These are phyloP conservation scores for Diaphora mendica DNA, from an alignment of 2,888 invertebrate species.

Conservation along the genomic window DNA sequence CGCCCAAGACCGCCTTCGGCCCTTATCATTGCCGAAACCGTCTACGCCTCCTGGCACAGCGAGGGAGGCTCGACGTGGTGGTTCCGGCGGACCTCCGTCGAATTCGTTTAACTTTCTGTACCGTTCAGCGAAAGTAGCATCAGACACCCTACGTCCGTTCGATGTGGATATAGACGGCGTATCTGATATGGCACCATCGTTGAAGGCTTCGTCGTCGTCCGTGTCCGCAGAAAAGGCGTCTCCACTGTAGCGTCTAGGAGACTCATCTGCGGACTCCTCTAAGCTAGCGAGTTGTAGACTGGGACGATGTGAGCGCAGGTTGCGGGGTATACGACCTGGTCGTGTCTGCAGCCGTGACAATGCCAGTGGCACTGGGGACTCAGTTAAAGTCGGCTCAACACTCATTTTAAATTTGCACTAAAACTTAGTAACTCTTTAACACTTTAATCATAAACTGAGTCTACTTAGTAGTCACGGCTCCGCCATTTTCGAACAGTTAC, in stretches of 20 bases:
- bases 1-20: slow-evolving; percentile 89
- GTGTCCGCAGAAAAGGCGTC: slow-evolving; percentile 72
- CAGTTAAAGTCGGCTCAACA: slow-evolving; percentile 80
- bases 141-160: slow-evolving; percentile 81
- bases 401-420: slow-evolving; percentile 71
- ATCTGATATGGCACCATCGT: slow-evolving; percentile 64
- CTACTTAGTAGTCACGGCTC: slow-evolving; percentile 65
- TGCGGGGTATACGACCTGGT: slow-evolving; percentile 69
- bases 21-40: slow-evolving; percentile 79
- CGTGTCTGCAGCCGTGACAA: slow-evolving; percentile 76
- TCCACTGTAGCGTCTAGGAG: slow-evolving; percentile 77
- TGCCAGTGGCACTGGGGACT: slow-evolving; percentile 82
- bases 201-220: slow-evolving; percentile 78
- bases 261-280: slow-evolving; percentile 79
- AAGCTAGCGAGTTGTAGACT: slow-evolving; percentile 81
- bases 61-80: slow-evolving; percentile 79
- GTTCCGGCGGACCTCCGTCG: slow-evolving; percentile 76
- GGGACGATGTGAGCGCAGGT: slow-evolving; percentile 73
- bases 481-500: slow-evolving; percentile 65
- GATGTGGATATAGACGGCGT: slow-evolving; percentile 64
- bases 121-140: slow-evolving; percentile 79
- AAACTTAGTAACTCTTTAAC: slow-evolving; percentile 59
- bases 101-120: slow-evolving; percentile 80
- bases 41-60: slow-evolving; percentile 75
- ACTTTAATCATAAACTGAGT: slow-evolving; percentile 56